A percentile compares a stretch with the other conserved stretches of the same genome.
These are phyloP conservation scores for Chrysomela aeneicollis DNA, from an alignment of 2,888 invertebrate genomes.

Conservation along the genomic window DNA sequence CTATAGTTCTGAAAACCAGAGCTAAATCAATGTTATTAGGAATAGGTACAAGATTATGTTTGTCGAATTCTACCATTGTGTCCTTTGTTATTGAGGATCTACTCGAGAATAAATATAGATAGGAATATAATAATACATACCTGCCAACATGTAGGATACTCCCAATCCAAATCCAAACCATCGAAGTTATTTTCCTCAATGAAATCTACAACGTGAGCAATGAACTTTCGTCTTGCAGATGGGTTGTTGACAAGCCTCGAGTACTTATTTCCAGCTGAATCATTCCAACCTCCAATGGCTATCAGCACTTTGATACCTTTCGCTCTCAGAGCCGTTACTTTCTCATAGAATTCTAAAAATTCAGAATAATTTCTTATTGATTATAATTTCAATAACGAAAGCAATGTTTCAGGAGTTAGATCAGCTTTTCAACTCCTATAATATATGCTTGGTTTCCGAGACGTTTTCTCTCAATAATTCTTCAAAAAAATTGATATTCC, in stretches of 20 bases:
- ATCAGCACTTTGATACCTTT: conserved; percentile 82
- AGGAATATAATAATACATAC: conserved; percentile 61
- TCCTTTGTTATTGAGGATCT: no score
- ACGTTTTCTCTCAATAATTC: no score
- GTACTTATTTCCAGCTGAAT: conserved; percentile 90
- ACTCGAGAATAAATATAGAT: no score
- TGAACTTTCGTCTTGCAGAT: conserved; percentile 75
- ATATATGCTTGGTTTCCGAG: no score
- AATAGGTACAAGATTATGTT: no score
- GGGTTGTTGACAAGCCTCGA: conserved; percentile 81
- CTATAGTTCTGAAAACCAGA: no score
- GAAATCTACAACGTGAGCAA: conserved; percentile 78
- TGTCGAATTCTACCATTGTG: no score
- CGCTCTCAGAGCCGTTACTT: conserved; percentile 76
- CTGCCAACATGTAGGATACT: conserved; percentile 94
- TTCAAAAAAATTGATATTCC: no score
- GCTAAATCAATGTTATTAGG: no score
- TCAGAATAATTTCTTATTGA: not conserved
- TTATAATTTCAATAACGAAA: no score
- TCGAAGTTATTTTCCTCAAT: conserved; percentile 84
- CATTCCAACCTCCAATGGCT: conserved; percentile 95
- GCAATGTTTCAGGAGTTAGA: conserved; percentile 24
- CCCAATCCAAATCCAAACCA: conserved; percentile 93
- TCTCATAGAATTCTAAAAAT: conserved; percentile 81
- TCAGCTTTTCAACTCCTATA: no score